These are phyloP conservation scores for Ptychoptera contaminata DNA, from an alignment of 2,888 invertebrate genomes.

Conservation along the genomic window DNA sequence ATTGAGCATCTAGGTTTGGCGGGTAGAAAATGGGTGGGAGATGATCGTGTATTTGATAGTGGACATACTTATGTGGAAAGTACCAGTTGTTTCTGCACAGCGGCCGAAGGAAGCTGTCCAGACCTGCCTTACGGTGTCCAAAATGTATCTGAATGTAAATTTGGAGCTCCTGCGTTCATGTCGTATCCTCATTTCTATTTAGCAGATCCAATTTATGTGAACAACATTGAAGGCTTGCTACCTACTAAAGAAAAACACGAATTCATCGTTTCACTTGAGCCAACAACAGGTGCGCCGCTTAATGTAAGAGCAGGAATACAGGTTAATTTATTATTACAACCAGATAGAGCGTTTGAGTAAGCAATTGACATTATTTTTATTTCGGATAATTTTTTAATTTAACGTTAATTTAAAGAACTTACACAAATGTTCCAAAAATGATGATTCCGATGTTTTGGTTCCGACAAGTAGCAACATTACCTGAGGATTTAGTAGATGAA, in stretches of 20 bases:
- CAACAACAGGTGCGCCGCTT: constrained; percentile 64
- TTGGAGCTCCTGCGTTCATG: constrained; percentile 65
- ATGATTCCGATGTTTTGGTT: constrained; percentile 67
- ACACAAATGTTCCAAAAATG: constrained; percentile 34
- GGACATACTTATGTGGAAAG: constrained; percentile 40
- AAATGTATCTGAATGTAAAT: constrained; percentile 57
- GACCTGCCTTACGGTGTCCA: constrained; percentile 42
- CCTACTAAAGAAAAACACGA: constrained; percentile 48
- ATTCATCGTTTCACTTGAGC: constrained; percentile 53
- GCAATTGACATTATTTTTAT: background rate
- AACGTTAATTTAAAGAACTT: constrained; percentile 35
- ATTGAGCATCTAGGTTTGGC: constrained; percentile 18
- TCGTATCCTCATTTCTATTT: constrained; percentile 70
- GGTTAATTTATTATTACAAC: constrained; percentile 39
- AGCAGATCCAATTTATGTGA: constrained; percentile 47
- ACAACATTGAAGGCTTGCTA: constrained; percentile 46
- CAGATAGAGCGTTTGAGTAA: background rate
- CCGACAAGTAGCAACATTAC: constrained; percentile 44
- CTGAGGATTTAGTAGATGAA: constrained; percentile 36
- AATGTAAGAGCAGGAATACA: constrained; percentile 57
- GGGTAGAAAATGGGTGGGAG: constrained; percentile 33
- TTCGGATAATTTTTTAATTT: background rate
- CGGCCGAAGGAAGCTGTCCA: constrained; percentile 30
- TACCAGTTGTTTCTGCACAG: constrained; percentile 47
- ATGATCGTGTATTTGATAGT: constrained; percentile 55